These are phyloP conservation scores for Amblyteles armatorius DNA, from an alignment of 2,888 invertebrate genomes.

Conservation along the genomic window DNA sequence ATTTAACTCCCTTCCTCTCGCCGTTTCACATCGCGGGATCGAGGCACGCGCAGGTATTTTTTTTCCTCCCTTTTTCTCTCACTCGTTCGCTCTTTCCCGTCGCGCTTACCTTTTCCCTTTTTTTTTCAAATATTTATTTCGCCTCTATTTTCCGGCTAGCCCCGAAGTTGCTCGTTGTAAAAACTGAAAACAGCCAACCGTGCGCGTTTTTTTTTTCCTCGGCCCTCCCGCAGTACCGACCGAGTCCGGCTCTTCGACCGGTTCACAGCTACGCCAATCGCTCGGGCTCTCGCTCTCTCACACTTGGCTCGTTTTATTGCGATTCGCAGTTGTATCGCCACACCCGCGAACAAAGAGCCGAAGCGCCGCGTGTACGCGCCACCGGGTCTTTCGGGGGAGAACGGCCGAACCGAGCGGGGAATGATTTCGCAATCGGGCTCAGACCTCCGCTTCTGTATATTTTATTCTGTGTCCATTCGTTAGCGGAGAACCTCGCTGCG, in stretches of 20 bases:
- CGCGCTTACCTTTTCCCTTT: conserved; percentile 33
- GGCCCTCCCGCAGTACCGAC: neutral
- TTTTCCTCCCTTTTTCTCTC: conserved; percentile 40
- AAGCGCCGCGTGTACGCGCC: neutral
- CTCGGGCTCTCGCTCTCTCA: neutral
- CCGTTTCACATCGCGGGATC: conserved; percentile 41
- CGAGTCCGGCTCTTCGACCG: neutral
- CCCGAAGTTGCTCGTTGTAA: conserved; percentile 68
- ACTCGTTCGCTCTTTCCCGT: conserved; percentile 13
- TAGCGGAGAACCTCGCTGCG: conserved; percentile 34
- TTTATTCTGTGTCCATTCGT: conserved; percentile 66
- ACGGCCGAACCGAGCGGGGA: conserved; percentile 48
- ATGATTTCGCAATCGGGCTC: conserved; percentile 77
- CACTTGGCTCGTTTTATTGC: conserved; percentile 26
- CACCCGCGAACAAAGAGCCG: conserved; percentile 14
- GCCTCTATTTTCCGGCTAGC: conserved; percentile 43
- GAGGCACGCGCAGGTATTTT: conserved; percentile 53
- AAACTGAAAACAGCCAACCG: conserved; percentile 76
- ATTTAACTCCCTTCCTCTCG: conserved; percentile 73
- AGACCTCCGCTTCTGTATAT: conserved; percentile 69
- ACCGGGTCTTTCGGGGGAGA: conserved; percentile 10
- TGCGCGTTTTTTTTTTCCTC: conserved; percentile 69
- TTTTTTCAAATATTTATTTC: conserved; percentile 55
- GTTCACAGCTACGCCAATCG: conserved; percentile 42
- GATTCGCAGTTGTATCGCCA: conserved; percentile 42